Percentiles rank a stretch among this genome's conserved stretches.
Evolutionary conservation across 2,797 vertebrate species (phyloP).

Genomic region (Microctenopoma steveboyesi): DNA sequence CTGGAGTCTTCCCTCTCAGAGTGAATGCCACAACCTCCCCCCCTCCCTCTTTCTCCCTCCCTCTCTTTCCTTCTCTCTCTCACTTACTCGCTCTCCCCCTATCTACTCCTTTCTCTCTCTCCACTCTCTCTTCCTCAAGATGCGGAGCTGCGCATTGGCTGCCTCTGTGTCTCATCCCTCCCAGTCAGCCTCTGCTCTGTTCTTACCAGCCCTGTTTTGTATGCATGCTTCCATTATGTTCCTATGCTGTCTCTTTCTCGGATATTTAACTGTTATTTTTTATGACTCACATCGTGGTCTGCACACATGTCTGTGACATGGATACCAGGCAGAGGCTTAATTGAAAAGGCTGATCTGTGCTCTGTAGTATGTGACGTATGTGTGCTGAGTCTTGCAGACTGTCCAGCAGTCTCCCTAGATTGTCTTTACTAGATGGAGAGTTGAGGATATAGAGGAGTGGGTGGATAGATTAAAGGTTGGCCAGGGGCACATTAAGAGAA

Average conservation of each 20-base stretch:
- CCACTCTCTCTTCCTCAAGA: conserved; percentile 74
- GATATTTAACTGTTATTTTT: conserved; percentile 64
- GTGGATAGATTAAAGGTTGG: conserved; percentile 37
- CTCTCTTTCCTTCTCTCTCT: conserved; percentile 40
- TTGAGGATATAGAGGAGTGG: conserved; percentile 14
- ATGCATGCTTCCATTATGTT: conserved; percentile 62
- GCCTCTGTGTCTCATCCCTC: conserved; percentile 70
- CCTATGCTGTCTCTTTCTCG: conserved; percentile 46
- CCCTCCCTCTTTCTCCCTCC: conserved; percentile 49
- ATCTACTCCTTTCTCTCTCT: conserved; percentile 42
- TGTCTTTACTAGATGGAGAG: conserved; percentile 24
- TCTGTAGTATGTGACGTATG: conserved; percentile 47
- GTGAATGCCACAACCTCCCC: conserved; percentile 72
- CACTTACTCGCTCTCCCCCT: conserved; percentile 34
- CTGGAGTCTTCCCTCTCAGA: conserved; percentile 77
- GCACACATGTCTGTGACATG: conserved; percentile 21
- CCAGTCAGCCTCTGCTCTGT: conserved; percentile 64
- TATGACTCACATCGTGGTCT: conserved; percentile 61
- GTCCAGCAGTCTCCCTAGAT: conserved; percentile 40
- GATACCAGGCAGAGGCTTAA: conserved; percentile 36
- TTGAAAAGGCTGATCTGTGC: conserved; percentile 40
- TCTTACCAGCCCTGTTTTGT: conserved; percentile 64
- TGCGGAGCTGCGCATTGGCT: conserved; percentile 84
- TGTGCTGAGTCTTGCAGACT: conserved; percentile 24
- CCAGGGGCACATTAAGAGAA: conserved; percentile 5